Percentiles rank a stretch among this genome's conserved stretches.
phyloP scores from a whole-genome alignment of 2,888 invertebrate species.

The Anoncus sp. region DNA sequence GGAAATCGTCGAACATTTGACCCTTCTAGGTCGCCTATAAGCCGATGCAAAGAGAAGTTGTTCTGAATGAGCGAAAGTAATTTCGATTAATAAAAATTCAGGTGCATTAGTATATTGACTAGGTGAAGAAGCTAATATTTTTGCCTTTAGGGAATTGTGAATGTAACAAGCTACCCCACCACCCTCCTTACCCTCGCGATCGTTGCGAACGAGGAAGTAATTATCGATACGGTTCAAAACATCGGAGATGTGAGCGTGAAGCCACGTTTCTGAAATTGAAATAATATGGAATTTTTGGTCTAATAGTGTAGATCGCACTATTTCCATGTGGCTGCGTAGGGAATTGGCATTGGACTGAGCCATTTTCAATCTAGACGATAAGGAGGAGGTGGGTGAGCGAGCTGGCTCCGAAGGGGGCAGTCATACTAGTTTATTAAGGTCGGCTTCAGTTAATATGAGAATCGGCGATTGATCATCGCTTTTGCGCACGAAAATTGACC shows the following conservation, averaged over 20 bases:
- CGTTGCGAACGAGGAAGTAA: neutral
- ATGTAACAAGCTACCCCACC: conserved; percentile 1
- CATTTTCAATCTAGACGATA: too few species aligned
- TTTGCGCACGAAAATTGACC: too few species aligned
- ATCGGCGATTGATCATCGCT: too few species aligned
- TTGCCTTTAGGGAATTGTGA: neutral
- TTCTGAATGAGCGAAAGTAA: neutral
- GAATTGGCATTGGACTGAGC: too few species aligned
- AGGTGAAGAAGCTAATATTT: neutral
- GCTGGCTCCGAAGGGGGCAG: too few species aligned
- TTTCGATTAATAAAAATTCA: neutral
- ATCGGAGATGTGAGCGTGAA: neutral
- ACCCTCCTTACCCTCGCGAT: neutral
- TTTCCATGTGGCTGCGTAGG: too few species aligned
- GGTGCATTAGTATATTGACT: neutral
- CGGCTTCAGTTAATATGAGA: too few species aligned
- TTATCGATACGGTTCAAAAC: neutral
- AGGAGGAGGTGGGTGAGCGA: too few species aligned
- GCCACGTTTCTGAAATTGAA: neutral
- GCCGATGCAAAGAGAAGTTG: neutral
- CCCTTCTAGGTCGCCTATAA: neutral
- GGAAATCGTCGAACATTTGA: neutral
- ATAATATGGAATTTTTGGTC: neutral
- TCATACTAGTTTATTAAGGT: too few species aligned
- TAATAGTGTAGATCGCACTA: too few species aligned